Percentiles rank a stretch among this genome's conserved stretches.
These are phyloP conservation scores for Sebastes vulpes DNA, from an alignment of 2,797 vertebrate species.

Conservation along the genomic window DNA sequence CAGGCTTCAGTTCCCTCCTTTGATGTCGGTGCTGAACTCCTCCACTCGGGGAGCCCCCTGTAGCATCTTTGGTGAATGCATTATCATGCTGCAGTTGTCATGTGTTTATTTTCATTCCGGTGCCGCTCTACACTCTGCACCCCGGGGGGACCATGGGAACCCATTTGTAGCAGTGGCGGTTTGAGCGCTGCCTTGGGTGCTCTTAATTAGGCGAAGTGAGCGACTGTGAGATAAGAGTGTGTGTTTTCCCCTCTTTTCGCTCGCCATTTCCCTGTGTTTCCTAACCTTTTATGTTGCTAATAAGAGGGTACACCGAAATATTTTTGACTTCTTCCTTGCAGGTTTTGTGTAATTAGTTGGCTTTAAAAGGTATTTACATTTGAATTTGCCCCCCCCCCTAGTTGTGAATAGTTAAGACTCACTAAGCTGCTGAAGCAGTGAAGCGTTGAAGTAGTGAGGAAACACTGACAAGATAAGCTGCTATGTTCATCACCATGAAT, in stretches of 20 bases:
- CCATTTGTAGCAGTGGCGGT: constrained; percentile 66
- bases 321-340: background rate
- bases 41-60: constrained; percentile 60
- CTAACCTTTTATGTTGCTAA: constrained; percentile 42
- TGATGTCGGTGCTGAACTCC: constrained; percentile 75
- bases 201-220: constrained; percentile 74
- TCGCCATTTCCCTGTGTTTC: constrained; percentile 23
- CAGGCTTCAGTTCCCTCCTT: constrained; percentile 59
- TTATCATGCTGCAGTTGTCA: constrained; percentile 72
- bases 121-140: constrained; percentile 46
- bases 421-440: background rate
- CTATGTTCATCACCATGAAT: background rate
- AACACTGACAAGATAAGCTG: background rate
- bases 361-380: constrained; percentile 34
- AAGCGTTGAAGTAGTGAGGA: background rate
- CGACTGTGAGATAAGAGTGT: constrained; percentile 45
- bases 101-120: constrained; percentile 80
- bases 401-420: background rate
- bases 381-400: background rate
- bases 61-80: constrained; percentile 70
- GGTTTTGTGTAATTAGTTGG: constrained; percentile 30
- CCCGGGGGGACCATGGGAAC: constrained; percentile 59
- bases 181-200: constrained; percentile 51
- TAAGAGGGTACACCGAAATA: background rate
- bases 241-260: background rate